Percentiles rank a stretch among this genome's conserved stretches.
Evolutionary conservation across 37 sponge, comb jelly and placozoan genomes (phyloP).

Genomic region (Chondrosia reniformis): DNA sequence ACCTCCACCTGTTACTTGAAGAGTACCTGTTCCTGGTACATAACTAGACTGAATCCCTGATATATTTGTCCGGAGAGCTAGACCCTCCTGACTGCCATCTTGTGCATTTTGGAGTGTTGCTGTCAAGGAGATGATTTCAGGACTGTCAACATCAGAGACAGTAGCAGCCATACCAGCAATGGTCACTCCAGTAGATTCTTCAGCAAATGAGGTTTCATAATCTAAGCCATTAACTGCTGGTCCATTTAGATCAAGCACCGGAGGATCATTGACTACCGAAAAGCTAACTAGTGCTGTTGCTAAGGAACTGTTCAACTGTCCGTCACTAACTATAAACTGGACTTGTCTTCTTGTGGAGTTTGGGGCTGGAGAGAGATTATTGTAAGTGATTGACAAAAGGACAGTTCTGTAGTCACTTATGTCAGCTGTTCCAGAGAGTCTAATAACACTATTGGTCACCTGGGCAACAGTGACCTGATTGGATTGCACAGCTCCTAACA

Average conservation of each 20-base stretch:
- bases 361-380: conserved; percentile 35
- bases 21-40: not conserved
- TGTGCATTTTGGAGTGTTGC: not conserved
- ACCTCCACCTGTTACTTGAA: conserved; percentile 22
- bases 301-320: not conserved
- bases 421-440: conserved; percentile 35
- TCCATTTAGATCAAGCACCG: conserved; percentile 70
- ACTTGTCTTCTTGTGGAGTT: conserved; percentile 22
- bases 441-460: not conserved
- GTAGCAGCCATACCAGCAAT: conserved; percentile 3
- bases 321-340: conserved; percentile 54
- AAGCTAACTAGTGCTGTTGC: conserved; percentile 52
- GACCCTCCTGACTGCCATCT: conserved; percentile 26
- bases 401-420: conserved; percentile 4
- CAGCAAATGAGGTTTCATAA: conserved; percentile 29
- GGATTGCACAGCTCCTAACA: too few species aligned
- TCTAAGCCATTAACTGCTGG: conserved; percentile 28
- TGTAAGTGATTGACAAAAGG: conserved; percentile 35
- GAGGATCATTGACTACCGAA: conserved; percentile 62
- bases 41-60: not conserved
- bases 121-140: not conserved
- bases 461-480: not conserved
- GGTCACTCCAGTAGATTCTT: conserved; percentile 23
- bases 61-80: not conserved
- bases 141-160: conserved; percentile 56